Percentiles rank a stretch among this genome's conserved stretches.
Evolutionary conservation across 1,140 invertebrate species (phyloP).

Genomic region (Anoplolepis gracilipes): DNA sequence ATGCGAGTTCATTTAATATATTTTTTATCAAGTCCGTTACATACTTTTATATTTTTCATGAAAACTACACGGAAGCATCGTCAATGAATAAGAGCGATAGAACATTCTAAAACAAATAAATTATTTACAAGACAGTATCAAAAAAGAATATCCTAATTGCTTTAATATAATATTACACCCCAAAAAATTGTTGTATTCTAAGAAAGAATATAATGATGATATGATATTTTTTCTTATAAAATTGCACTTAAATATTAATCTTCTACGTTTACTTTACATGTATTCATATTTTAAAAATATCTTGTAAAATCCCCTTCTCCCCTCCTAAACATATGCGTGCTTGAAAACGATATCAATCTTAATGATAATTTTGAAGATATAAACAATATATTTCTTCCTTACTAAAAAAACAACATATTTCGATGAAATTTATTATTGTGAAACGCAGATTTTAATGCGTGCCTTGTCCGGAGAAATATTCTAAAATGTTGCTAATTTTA

Average conservation of each 20-base stretch:
- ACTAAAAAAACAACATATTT: background rate
- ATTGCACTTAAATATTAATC: background rate
- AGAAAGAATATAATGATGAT: background rate
- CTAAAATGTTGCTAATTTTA: constrained; percentile 20
- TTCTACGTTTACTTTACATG: background rate
- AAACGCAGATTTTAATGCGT: background rate
- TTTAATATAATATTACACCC: background rate
- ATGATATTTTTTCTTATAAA: background rate
- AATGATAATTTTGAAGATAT: background rate
- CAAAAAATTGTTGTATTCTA: background rate
- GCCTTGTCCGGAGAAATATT: background rate
- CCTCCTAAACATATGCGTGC: too few relatives aligned
- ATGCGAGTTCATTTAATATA: constrained; percentile 1
- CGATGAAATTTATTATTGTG: background rate
- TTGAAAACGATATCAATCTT: background rate
- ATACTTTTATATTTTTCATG: background rate
- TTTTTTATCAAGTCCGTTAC: too few relatives aligned
- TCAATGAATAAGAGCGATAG: background rate
- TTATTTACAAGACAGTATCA: background rate
- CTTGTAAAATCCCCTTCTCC: constrained; percentile 12
- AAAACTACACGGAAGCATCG: background rate
- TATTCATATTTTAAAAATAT: background rate
- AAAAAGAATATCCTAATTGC: background rate
- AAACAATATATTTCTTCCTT: background rate
- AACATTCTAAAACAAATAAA: background rate